These are phyloP conservation scores for Muntiacus muntjak DNA, from an alignment of 2,113 vertebrate species.

Conservation along the genomic window DNA sequence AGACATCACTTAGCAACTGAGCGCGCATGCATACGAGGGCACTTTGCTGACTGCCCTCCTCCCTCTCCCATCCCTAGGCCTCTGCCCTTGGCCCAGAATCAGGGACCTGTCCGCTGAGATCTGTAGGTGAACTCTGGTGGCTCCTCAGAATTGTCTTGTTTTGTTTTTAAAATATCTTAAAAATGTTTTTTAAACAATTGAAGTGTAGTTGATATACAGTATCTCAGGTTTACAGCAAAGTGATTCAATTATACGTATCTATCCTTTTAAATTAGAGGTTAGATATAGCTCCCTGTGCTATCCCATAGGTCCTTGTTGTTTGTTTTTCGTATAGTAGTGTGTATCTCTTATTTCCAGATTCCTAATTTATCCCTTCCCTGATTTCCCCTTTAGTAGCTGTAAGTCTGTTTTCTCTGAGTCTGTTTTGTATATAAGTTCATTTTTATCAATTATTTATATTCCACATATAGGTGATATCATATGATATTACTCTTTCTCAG, in stretches of 20 bases:
- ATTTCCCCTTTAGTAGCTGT: not conserved
- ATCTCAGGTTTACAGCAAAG: not conserved
- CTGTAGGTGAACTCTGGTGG: not conserved
- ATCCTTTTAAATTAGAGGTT: not conserved
- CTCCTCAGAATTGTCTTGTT: not conserved
- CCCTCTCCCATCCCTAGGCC: not conserved
- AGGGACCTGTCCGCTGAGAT: not conserved
- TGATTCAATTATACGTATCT: not conserved
- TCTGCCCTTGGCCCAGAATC: not conserved
- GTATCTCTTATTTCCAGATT: not conserved
- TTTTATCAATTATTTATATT: not conserved
- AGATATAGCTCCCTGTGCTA: not conserved
- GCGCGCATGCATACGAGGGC: rapidly evolving
- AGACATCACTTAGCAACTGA: not conserved
- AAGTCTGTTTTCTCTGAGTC: not conserved
- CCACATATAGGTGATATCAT: not conserved
- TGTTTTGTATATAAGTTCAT: not conserved
- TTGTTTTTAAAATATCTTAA: not conserved
- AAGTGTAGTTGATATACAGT: not conserved
- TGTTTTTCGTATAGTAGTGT: not conserved
- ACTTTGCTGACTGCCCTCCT: rapidly evolving
- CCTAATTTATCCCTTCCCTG: not conserved
- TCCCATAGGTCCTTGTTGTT: not conserved
- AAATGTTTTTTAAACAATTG: not conserved
- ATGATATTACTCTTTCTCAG: not conserved